Evolutionary conservation across 2,113 vertebrate species (phyloP).

Genomic region (Todiramphus saurophagus): DNA sequence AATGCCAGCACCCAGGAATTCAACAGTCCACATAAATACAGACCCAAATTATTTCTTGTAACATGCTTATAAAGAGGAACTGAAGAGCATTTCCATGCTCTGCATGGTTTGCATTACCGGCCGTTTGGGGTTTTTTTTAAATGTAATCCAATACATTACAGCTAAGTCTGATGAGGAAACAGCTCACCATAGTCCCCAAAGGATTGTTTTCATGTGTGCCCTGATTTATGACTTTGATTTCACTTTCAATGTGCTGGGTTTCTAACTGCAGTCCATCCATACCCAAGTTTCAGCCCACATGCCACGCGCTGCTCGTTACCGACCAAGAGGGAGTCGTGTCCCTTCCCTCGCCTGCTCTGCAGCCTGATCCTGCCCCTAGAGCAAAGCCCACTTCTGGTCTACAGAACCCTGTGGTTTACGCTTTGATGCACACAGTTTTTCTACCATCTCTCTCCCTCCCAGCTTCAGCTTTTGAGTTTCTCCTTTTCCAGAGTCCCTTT

Average conservation of each 20-base stretch:
- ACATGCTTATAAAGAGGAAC: slow-evolving; percentile 44
- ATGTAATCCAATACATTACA: slow-evolving; percentile 20
- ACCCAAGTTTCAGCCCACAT: neutral
- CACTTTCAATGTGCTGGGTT: neutral
- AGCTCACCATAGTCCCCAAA: neutral
- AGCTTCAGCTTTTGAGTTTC: neutral
- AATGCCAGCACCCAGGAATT: neutral
- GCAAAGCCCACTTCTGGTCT: neutral
- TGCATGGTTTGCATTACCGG: neutral
- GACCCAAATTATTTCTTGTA: slow-evolving; percentile 43
- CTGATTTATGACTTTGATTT: slow-evolving; percentile 44
- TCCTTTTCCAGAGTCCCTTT: neutral
- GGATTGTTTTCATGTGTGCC: neutral
- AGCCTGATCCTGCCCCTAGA: neutral
- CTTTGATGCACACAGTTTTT: neutral
- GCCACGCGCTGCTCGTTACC: neutral
- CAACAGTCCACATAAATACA: slow-evolving; percentile 12
- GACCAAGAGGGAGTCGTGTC: neutral
- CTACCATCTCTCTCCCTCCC: neutral
- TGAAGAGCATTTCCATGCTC: slow-evolving; percentile 26
- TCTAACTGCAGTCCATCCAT: neutral
- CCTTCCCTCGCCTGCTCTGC: neutral
- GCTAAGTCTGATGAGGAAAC: slow-evolving; percentile 60
- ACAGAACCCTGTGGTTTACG: neutral
- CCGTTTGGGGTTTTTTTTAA: neutral